These are phyloP conservation scores for Xyrichtys novacula DNA, from an alignment of 2,797 vertebrate species.

Conservation along the genomic window DNA sequence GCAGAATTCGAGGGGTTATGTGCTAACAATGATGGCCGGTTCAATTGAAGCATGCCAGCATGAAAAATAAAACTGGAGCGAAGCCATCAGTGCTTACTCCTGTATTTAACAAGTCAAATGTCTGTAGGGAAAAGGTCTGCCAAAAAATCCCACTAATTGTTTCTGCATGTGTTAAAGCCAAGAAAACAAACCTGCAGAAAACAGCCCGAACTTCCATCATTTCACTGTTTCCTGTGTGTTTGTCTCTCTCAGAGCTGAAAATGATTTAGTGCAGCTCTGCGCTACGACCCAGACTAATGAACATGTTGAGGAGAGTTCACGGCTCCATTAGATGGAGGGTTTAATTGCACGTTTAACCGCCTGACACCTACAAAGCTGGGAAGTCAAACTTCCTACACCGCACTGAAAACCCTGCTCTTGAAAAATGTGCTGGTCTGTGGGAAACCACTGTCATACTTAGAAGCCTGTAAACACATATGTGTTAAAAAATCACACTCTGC, in stretches of 20 bases:
- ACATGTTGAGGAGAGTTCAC: slow-evolving; percentile 12
- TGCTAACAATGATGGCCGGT: background rate
- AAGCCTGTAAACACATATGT: background rate
- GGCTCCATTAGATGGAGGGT: slow-evolving; percentile 7
- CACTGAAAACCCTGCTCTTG: slow-evolving; percentile 10
- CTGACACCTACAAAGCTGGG: slow-evolving; percentile 31
- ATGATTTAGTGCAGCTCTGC: background rate
- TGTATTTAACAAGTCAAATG: slow-evolving; percentile 2
- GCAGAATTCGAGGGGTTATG: background rate
- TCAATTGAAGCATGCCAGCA: background rate
- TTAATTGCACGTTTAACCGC: slow-evolving; percentile 53
- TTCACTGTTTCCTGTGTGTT: background rate
- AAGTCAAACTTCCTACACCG: slow-evolving; percentile 37
- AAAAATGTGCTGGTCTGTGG: background rate
- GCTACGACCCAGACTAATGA: slow-evolving; percentile 29
- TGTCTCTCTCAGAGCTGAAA: background rate
- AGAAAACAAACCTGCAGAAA: slow-evolving; percentile 5
- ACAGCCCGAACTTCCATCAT: background rate
- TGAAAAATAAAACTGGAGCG: background rate
- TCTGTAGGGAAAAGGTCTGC: background rate
- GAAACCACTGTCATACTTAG: slow-evolving; percentile 4
- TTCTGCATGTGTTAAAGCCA: slow-evolving; percentile 18
- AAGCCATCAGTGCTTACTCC: background rate
- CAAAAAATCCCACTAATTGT: slow-evolving; percentile 2
- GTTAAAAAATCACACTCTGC: too few species aligned